Evolutionary conservation across 1,140 invertebrate species (phyloP).

Genomic region (Pogonomyrmex californicus): DNA sequence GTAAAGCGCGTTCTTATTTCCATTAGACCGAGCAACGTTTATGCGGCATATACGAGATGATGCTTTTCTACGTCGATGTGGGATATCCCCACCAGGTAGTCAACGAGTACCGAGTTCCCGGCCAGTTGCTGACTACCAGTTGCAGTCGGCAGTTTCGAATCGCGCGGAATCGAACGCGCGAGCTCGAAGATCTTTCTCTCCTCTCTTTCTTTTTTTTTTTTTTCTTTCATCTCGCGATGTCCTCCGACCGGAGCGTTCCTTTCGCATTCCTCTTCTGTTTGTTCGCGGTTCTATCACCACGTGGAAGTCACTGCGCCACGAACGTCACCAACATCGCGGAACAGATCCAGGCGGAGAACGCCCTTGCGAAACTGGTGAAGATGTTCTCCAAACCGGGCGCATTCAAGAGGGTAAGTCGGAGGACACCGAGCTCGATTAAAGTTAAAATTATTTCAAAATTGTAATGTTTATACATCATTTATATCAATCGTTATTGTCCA

Average conservation of each 20-base stretch:
- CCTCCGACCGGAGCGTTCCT: not conserved
- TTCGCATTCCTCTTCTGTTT: conserved; percentile 67
- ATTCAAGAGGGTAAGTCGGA: conserved; percentile 82
- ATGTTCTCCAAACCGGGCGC: conserved; percentile 86
- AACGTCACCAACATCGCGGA: conserved; percentile 70
- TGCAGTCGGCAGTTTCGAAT: conserved; percentile 81
- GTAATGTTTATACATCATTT: not conserved
- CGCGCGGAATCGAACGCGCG: conserved; percentile 61
- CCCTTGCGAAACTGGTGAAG: conserved; percentile 84
- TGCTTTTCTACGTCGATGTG: conserved; percentile 53
- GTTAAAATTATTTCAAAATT: not conserved
- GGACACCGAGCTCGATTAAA: too few species aligned
- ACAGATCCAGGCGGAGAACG: conserved; percentile 73
- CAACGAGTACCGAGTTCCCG: conserved; percentile 57
- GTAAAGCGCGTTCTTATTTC: not conserved
- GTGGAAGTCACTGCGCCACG: conserved; percentile 42
- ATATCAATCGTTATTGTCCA: too few species aligned
- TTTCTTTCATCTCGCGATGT: conserved; percentile 22
- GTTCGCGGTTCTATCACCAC: conserved; percentile 43
- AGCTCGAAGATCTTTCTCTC: conserved; percentile 51
- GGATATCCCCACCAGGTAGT: conserved; percentile 74
- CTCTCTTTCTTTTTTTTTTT: not conserved
- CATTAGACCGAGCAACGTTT: not conserved
- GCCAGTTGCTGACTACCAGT: conserved; percentile 76
- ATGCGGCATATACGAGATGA: not conserved